Conservation (phyloP, 2,113 vertebrate species). For the Emydocephalus ijimae region DNA sequence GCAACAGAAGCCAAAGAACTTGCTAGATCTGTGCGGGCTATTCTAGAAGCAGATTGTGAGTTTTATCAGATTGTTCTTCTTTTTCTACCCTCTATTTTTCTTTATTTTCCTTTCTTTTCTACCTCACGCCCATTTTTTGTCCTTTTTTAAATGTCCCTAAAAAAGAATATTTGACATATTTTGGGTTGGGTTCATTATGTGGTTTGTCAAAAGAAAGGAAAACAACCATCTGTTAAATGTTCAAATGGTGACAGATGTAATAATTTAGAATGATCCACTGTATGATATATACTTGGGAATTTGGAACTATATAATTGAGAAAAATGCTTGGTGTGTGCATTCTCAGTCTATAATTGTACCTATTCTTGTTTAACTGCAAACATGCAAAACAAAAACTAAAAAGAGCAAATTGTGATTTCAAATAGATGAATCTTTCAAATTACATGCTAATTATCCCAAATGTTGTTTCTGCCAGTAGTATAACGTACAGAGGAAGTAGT, state of each 20-base stretch:
- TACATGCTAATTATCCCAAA: background rate
- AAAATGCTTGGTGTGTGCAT: background rate
- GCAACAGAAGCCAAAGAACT: conserved; percentile 85
- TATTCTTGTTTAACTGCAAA: background rate
- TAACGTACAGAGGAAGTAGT: background rate
- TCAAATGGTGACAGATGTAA: background rate
- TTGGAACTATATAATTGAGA: background rate
- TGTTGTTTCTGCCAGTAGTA: background rate
- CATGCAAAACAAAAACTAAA: background rate
- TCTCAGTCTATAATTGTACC: background rate
- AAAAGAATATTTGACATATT: background rate
- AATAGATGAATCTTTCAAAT: background rate
- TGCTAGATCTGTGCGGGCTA: conserved; percentile 74
- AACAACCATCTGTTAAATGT: background rate
- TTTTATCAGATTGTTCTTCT: conserved; percentile 40
- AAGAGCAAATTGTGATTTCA: background rate
- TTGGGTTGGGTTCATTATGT: background rate
- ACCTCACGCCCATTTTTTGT: background rate
- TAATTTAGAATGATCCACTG: background rate
- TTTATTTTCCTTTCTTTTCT: background rate
- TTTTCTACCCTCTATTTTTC: background rate
- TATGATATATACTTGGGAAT: background rate
- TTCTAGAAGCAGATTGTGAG: conserved; percentile 88
- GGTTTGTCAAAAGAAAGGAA: conserved; percentile 2
- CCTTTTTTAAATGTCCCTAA: background rate